Percentiles rank a stretch among this genome's conserved stretches.
Evolutionary conservation across 2,113 vertebrate species (phyloP).

Genomic region (Vulpes vulpes): DNA sequence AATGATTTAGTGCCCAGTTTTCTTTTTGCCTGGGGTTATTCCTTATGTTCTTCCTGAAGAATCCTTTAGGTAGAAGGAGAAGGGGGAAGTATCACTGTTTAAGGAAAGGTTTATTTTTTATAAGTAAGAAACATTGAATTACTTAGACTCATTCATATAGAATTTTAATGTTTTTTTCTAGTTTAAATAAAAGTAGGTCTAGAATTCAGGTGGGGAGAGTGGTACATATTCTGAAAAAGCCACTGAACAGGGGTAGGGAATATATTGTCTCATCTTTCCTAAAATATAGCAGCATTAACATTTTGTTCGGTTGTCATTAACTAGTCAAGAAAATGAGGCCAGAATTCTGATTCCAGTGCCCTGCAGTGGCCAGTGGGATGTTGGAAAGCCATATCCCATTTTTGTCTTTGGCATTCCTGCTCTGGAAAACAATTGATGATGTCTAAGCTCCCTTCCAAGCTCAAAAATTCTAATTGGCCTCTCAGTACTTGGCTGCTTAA

Average conservation of each 20-base stretch:
- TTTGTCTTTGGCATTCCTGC: neutral
- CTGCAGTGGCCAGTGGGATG: neutral
- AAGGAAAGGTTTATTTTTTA: neutral
- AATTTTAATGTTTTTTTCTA: slow-evolving; percentile 27
- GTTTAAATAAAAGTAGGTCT: neutral
- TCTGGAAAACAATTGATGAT: neutral
- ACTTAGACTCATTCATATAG: neutral
- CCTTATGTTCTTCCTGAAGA: slow-evolving; percentile 9
- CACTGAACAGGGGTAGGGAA: neutral
- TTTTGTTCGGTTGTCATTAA: neutral
- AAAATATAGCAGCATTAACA: neutral
- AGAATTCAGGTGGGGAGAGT: neutral
- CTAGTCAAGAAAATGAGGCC: neutral
- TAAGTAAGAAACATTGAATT: neutral
- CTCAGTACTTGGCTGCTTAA: neutral
- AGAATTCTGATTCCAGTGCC: neutral
- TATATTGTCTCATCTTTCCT: neutral
- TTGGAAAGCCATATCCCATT: neutral
- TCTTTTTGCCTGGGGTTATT: neutral
- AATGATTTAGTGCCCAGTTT: neutral
- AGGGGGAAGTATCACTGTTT: neutral
- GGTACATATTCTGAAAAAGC: neutral
- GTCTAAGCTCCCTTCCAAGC: neutral
- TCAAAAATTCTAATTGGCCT: neutral
- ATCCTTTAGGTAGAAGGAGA: neutral